phyloP scores from a whole-genome alignment of 2,888 invertebrate genomes.

The Drosophila nigricruria region DNA sequence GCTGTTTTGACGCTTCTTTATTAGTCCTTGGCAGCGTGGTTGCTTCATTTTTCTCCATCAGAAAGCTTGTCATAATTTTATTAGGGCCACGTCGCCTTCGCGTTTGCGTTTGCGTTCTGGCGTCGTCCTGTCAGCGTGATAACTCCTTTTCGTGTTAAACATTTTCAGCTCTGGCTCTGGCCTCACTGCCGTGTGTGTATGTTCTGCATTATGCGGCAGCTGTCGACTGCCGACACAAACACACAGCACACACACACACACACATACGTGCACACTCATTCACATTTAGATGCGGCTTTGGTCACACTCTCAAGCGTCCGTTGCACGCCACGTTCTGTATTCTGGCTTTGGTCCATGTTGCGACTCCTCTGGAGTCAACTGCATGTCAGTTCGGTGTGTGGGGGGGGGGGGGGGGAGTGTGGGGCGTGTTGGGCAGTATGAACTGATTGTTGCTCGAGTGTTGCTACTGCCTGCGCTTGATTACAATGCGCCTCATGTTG shows the following conservation, averaged over 20 bases:
- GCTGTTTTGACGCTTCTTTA: slow-evolving; percentile 10
- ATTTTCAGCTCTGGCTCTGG: slow-evolving; percentile 71
- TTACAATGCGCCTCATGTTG: slow-evolving; percentile 72
- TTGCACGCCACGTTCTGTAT: slow-evolving; percentile 55
- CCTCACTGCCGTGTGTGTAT: too few relatives aligned
- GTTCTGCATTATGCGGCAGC: slow-evolving; percentile 68
- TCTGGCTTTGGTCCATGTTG: slow-evolving; percentile 15
- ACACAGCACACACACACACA: slow-evolving; percentile 41
- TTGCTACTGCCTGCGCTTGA: slow-evolving; percentile 72
- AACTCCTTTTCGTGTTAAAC: slow-evolving; percentile 81
- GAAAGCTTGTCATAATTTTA: slow-evolving; percentile 73
- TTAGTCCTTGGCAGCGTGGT: slow-evolving; percentile 3
- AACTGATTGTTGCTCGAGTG: slow-evolving; percentile 56
- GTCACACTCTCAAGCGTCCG: slow-evolving; percentile 75
- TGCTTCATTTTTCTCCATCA: slow-evolving; percentile 53
- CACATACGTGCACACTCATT: slow-evolving; percentile 14
- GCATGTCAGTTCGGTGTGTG: slow-evolving; percentile 56
- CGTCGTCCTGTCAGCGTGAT: slow-evolving; percentile 71
- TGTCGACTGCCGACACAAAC: slow-evolving; percentile 60
- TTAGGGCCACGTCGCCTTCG: slow-evolving; percentile 41
- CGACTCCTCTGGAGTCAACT: slow-evolving; percentile 74
- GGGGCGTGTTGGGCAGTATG: slow-evolving; percentile 5
- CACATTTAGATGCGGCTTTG: slow-evolving; percentile 45
- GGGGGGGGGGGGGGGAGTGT: not conserved
- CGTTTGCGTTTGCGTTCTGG: slow-evolving; percentile 29